A percentile compares a stretch with the other conserved stretches of the same genome.
phyloP scores from a whole-genome alignment of 2,113 vertebrate species.

The Sylvietta virens region DNA sequence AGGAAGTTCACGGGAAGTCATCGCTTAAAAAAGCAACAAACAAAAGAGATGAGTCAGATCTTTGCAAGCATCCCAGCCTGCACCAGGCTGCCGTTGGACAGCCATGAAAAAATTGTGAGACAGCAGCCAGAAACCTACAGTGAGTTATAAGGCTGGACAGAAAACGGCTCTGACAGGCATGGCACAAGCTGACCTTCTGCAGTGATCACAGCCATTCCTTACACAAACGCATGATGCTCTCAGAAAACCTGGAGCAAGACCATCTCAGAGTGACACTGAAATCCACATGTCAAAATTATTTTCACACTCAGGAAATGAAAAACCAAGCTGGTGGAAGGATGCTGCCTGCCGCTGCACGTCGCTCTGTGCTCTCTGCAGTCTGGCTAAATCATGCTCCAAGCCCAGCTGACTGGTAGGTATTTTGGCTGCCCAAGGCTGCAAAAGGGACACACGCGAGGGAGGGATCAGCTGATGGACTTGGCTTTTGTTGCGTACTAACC shows the following conservation, averaged over 20 bases:
- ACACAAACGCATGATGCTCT: not conserved
- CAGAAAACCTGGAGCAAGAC: not conserved
- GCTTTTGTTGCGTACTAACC: not conserved
- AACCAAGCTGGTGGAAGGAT: not conserved
- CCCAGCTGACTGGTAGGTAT: not conserved
- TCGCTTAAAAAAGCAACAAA: not conserved
- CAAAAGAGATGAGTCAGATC: not conserved
- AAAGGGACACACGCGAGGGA: accelerated
- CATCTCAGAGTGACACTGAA: not conserved
- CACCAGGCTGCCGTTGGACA: not conserved
- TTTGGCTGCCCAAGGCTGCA: not conserved
- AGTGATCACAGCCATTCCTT: not conserved
- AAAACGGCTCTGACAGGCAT: not conserved
- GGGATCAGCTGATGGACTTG: not conserved
- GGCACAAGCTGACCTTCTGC: not conserved
- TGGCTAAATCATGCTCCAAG: not conserved
- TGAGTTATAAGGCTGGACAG: not conserved
- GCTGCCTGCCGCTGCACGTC: accelerated
- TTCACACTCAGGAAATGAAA: not conserved
- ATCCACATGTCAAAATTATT: not conserved
- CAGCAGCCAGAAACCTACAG: not conserved
- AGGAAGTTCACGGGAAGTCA: not conserved
- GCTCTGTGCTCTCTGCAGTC: not conserved
- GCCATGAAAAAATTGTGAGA: not conserved
- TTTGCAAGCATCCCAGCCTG: not conserved